Base-by-base conservation (phyloP, 2,113 vertebrate species). In the Zingel zingel region DNA sequence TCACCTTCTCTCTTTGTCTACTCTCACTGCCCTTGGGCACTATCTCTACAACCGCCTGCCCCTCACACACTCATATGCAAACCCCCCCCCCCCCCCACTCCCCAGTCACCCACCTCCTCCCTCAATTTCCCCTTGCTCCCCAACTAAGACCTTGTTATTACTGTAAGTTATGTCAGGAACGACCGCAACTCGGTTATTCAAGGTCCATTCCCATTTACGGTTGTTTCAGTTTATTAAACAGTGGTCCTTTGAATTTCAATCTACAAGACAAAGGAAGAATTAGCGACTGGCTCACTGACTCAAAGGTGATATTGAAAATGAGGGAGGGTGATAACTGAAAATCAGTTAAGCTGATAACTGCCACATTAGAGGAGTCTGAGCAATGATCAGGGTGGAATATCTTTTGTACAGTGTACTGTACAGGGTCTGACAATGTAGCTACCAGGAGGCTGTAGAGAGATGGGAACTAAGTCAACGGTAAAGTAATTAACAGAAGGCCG, bases 401-500 rank as follows among this genome's bases (percentile, higher is more conserved):
- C 3, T 33, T 71, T 58, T 33, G 12, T 13, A 18, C 8, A 48
- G 13, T 13, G 7, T 27, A 27, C 27, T 13, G 36, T 30, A 18
- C 45, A 33, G 13, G 47, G 23, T 64, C 36, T 48, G 19, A 84
- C 8, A 63, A 51, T 48, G 39, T 1, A 45, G 54, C 30, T 21
- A n/a, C 50, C 27, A 79, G 61, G 27, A 83, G 47, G 54, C 53
- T 53, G 30, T 6, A 12, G 57, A 58, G 56, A 71, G 50, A 30
- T 15, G 19, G 48, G 62, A 56, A 73, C 19, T 50, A 71, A 85
- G 74, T 61, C 85, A 56, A 59, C 91, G 90, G 88, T 89, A 91
- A 94, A 93, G 87, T 89, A 83, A 88, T 94, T 91, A 92, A 63
- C 74, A 86, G 82, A 63, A 13, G 81, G 69, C 57, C 14, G 59